Evolutionary conservation across 2,888 invertebrate species (phyloP).

Genomic region (Andrena marginata): DNA sequence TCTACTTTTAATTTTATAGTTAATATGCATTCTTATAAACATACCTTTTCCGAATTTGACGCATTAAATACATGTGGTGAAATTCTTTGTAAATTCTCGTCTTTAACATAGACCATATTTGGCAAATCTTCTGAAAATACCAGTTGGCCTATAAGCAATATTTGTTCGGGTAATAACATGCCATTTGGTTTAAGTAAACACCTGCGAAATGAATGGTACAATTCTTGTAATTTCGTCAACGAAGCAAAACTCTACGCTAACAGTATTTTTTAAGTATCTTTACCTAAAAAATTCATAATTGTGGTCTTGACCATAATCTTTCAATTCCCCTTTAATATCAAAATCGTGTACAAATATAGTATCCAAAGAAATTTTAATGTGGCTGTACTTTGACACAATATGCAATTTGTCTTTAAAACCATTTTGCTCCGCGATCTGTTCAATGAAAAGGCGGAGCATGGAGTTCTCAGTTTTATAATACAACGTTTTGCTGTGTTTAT

Average conservation of each 20-base stretch:
- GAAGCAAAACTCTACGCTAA: background rate
- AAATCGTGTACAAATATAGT: slow-evolving; percentile 87
- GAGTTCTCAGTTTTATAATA: slow-evolving; percentile 84
- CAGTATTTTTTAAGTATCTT: background rate
- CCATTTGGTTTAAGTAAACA: slow-evolving; percentile 85
- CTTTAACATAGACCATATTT: slow-evolving; percentile 87
- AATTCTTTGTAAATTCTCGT: slow-evolving; percentile 86
- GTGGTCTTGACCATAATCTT: slow-evolving; percentile 76
- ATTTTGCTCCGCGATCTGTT: slow-evolving; percentile 85
- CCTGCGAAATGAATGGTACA: slow-evolving; percentile 51
- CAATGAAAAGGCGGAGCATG: slow-evolving; percentile 85
- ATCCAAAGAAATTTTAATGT: slow-evolving; percentile 84
- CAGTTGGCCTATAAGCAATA: slow-evolving; percentile 87
- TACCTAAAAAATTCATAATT: slow-evolving; percentile 73
- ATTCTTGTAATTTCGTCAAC: background rate
- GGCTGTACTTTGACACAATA: slow-evolving; percentile 83
- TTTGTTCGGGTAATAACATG: slow-evolving; percentile 86
- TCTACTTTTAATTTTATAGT: background rate
- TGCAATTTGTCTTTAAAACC: slow-evolving; percentile 83
- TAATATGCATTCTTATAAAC: slow-evolving; percentile 6
- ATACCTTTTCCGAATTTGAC: slow-evolving; percentile 59
- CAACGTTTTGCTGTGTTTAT: slow-evolving; percentile 83
- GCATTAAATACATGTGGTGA: slow-evolving; percentile 25
- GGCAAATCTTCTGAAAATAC: slow-evolving; percentile 88
- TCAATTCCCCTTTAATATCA: slow-evolving; percentile 87